phyloP scores from a whole-genome alignment of 2,888 invertebrate species.

The Ormyrus pomaceus region DNA sequence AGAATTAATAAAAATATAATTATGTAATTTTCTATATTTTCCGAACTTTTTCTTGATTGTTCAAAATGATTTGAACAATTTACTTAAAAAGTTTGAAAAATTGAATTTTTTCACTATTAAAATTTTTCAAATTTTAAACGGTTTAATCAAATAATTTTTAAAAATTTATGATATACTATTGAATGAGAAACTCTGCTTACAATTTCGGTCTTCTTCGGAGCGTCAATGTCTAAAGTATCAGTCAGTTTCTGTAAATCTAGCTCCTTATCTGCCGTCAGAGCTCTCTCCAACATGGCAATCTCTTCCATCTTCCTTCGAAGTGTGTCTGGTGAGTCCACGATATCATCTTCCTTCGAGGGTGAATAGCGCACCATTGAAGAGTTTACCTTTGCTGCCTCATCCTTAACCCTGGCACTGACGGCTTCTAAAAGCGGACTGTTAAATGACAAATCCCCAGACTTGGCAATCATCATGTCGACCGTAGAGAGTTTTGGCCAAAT shows the following conservation, averaged over 20 bases:
- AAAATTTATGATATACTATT: too few species aligned
- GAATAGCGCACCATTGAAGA: constrained; percentile 13
- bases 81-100: too few species aligned
- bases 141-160: too few species aligned
- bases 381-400: constrained; percentile 35
- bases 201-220: constrained; percentile 40
- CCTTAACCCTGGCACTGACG: constrained; percentile 39
- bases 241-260: constrained; percentile 30
- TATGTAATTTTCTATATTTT: too few species aligned
- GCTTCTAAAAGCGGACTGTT: constrained; percentile 52
- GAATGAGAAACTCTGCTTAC: constrained; percentile 25
- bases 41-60: too few species aligned
- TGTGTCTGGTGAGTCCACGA: constrained; percentile 48
- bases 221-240: constrained; percentile 46
- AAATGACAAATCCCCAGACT: constrained; percentile 13
- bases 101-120: too few species aligned
- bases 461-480: constrained; percentile 16
- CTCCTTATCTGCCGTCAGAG: constrained; percentile 37
- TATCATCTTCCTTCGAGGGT: constrained; percentile 20
- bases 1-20: too few species aligned
- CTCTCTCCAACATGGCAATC: constrained; percentile 49
- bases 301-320: constrained; percentile 52
- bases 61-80: background rate
- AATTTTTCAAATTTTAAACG: too few species aligned
- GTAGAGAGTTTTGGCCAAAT: constrained; percentile 55